Percentiles rank a stretch among this genome's conserved stretches.
These are phyloP conservation scores for Synergus umbraculus DNA, from an alignment of 2,888 invertebrate genomes.

Conservation along the genomic window DNA sequence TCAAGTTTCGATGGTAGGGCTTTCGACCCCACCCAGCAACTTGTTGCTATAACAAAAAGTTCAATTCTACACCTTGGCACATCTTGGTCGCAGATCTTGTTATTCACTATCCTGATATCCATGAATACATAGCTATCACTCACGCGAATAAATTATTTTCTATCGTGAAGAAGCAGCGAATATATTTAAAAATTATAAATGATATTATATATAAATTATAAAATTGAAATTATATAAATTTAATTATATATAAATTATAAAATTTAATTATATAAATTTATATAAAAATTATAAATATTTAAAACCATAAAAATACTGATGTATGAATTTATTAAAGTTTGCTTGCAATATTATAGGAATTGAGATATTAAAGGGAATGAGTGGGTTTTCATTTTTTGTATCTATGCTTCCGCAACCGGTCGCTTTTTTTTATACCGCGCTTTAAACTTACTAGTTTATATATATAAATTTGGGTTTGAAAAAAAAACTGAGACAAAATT, in stretches of 20 bases:
- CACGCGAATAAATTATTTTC: background rate
- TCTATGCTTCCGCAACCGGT: slow-evolving; percentile 25
- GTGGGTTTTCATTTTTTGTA: slow-evolving; percentile 37
- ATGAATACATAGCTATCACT: background rate
- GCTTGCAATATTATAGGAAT: background rate
- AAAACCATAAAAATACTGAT: background rate
- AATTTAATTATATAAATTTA: no score
- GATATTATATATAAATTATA: no score
- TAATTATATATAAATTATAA: no score
- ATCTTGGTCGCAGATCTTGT: background rate
- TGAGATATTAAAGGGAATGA: background rate
- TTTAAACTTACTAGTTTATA: background rate
- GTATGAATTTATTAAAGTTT: background rate
- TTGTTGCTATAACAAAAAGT: slow-evolving; percentile 67
- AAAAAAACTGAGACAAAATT: no score
- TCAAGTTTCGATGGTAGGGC: slow-evolving; percentile 53
- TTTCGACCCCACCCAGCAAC: slow-evolving; percentile 59
- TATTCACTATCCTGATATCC: background rate
- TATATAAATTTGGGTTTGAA: background rate
- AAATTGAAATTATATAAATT: no score
- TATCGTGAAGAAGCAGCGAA: background rate
- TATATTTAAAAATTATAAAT: background rate
- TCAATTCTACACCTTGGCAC: background rate
- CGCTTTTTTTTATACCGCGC: background rate
- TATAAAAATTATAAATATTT: background rate